Percentiles rank a stretch among this genome's conserved stretches.
phyloP scores from a whole-genome alignment of 1,140 invertebrate genomes.

The Grapholita molesta region DNA sequence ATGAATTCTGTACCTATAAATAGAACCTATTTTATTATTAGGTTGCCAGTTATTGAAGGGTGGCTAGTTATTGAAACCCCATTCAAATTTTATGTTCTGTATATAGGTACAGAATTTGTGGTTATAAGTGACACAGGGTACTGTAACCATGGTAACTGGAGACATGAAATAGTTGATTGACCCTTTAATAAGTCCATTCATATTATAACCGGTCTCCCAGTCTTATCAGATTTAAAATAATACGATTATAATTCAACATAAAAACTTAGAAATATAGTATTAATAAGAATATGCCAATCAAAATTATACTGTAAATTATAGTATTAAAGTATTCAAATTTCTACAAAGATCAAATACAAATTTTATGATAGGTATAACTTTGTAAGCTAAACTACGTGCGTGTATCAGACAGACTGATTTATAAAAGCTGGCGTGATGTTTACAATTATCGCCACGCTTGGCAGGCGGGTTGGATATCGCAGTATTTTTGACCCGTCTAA shows the following conservation, averaged over 20 bases:
- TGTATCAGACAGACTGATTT: neutral
- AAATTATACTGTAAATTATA: neutral
- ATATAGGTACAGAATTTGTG: too few relatives aligned
- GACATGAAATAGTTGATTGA: too few relatives aligned
- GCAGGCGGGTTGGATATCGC: too few relatives aligned
- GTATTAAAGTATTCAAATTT: neutral
- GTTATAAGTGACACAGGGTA: too few relatives aligned
- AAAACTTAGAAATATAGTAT: neutral
- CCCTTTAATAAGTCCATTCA: neutral
- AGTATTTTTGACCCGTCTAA: too few relatives aligned
- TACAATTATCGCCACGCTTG: too few relatives aligned
- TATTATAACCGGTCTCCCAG: neutral
- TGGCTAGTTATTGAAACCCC: too few relatives aligned
- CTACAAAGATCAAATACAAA: neutral
- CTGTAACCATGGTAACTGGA: too few relatives aligned
- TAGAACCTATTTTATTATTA: too few relatives aligned
- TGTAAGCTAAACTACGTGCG: neutral
- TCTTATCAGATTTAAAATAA: neutral
- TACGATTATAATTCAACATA: neutral
- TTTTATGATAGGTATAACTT: neutral
- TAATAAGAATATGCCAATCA: neutral
- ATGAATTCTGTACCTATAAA: too few relatives aligned
- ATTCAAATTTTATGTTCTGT: too few relatives aligned
- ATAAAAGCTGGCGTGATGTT: neutral
- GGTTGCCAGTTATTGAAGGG: too few relatives aligned